Evolutionary conservation across 2,797 vertebrate genomes (phyloP), one percentile per base, ranked within the genome.

Genomic region (Syndactyla subalaris): DNA sequence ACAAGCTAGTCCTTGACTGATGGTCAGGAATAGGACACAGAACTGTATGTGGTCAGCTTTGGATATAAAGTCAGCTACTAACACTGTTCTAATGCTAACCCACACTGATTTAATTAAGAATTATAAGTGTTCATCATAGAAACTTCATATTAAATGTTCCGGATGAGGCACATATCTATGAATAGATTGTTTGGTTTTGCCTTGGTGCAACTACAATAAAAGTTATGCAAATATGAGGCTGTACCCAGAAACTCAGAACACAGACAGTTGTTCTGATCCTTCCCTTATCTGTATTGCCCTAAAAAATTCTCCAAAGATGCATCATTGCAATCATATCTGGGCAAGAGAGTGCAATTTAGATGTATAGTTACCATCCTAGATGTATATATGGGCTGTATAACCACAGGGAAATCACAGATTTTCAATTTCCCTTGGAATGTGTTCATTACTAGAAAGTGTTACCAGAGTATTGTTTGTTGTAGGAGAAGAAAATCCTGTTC

Each of bases 391-490:
- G 93, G 75, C 68, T 92, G 57, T 86, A 55, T 79, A 86, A 74
- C 86, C 92, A 54, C 27, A 83, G 91, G 95, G 88, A 97, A 79
- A 93, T 95, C 73, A 79, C 45, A 82, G 61, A 72, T 75, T 95
- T 96, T 95, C 81, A 41, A 73, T 97, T 97, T 97, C 93, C 89
- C 91, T 82, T 65, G 92, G 76, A 96, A 96, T 96, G 81, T 83
- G 72, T 96, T 96, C 94, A 92, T 97, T 98, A 96, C 95, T 97
- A 97, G 95, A 95, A 94, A 75, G 65, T 74, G 96, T 94, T 95
- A 96, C 86, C 92, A 95, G 95, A 97, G 94, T 96, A 96, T 89
- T 93, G 94, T 96, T 97, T 97, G 91, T 96, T 97, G 96, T 95
- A 96, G 92, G 82, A 96, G 93, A 96, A 95, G 83, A 97, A 97